Evolutionary conservation across 1,140 invertebrate species (phyloP), one percentile per base, ranked within the genome.

Genomic region (Drosophila tristis): DNA sequence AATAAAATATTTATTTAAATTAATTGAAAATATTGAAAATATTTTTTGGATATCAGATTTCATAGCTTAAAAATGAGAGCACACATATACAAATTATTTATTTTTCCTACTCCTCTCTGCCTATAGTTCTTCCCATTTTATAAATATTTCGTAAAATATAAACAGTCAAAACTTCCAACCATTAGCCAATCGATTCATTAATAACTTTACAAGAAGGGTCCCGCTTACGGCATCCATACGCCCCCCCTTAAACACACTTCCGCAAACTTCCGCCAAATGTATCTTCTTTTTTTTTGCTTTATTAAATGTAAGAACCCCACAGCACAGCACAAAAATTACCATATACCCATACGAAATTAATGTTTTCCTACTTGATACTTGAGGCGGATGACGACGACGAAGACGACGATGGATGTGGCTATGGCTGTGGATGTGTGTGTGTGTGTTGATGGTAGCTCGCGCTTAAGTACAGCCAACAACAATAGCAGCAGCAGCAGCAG

Each of bases 401-500:
- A 9, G 9, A 2, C 31, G 8, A 31, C 6, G 26, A 6, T 29
- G 6, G 26, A 29, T 29, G 7, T 29, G 6, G 26, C 0, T 29
- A 5, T 31, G 31, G 3, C 0, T 9, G 31, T 9, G 31, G 7
- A 0, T 9, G 31, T 9, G 31, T 31, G 9, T 9, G 31, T 9
- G 31, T 31, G 9, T 68, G 66, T 57, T 68, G 66, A 39, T 39
- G 53, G 45, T 59, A 81, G 74, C 79, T 73, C 78, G 78, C 79
- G 78, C 78, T 81, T 81, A 81, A 81, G 78, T 81, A 81, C 45
- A 65, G 62, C 29, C 71, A 70, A 43, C 51, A 65, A 61, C 68
- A 48, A 51, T 20, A 20, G 20, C 20, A 20, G 20, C 20, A 20
- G 20, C 20, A 20, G 20, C 20, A 20, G 20, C 57, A 66, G 16